A percentile compares a stretch with the other conserved stretches of the same genome.
Evolutionary conservation across 2,113 vertebrate species (phyloP).

Genomic region (Oxyura jamaicensis): DNA sequence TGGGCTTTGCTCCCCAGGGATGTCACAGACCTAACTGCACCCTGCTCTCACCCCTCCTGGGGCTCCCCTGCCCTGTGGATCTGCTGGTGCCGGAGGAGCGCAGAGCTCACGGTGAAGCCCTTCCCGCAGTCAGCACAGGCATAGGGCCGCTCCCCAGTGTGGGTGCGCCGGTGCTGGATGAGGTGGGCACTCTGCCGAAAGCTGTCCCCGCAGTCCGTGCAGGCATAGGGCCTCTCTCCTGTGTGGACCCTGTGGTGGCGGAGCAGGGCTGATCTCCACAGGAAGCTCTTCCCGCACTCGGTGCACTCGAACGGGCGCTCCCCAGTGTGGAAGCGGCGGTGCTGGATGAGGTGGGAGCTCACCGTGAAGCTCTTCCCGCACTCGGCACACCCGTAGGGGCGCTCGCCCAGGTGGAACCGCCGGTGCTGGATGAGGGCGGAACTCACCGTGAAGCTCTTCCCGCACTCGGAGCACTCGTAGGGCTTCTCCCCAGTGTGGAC

Average conservation of each 20-base stretch:
- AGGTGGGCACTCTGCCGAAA: constrained; percentile 61
- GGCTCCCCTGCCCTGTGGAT: not conserved
- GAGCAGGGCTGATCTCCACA: constrained; percentile 39
- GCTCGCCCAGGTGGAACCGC: constrained; percentile 68
- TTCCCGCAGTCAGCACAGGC: constrained; percentile 11
- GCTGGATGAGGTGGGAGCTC: constrained; percentile 75
- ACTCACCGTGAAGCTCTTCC: constrained; percentile 70
- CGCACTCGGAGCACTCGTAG: constrained; percentile 61
- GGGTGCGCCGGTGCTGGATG: constrained; percentile 48
- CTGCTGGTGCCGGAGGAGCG: constrained; percentile 34
- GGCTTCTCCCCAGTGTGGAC: constrained; percentile 74
- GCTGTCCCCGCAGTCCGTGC: constrained; percentile 14
- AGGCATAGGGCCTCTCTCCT: constrained; percentile 39
- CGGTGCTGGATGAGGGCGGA: constrained; percentile 75
- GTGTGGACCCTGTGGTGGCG: constrained; percentile 49
- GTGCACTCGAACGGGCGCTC: constrained; percentile 44
- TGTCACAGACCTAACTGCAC: not conserved
- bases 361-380: constrained; percentile 76
- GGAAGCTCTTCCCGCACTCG: constrained; percentile 43
- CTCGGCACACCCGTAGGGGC: constrained; percentile 64
- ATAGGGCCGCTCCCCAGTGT: constrained; percentile 48
- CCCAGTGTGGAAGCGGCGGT: constrained; percentile 66
- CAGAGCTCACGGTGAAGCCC: constrained; percentile 41
- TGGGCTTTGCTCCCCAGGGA: not conserved
- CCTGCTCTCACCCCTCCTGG: not conserved